Evolutionary conservation across 1,140 invertebrate species (phyloP).

Genomic region (Pseudomyrmex gracilis): DNA sequence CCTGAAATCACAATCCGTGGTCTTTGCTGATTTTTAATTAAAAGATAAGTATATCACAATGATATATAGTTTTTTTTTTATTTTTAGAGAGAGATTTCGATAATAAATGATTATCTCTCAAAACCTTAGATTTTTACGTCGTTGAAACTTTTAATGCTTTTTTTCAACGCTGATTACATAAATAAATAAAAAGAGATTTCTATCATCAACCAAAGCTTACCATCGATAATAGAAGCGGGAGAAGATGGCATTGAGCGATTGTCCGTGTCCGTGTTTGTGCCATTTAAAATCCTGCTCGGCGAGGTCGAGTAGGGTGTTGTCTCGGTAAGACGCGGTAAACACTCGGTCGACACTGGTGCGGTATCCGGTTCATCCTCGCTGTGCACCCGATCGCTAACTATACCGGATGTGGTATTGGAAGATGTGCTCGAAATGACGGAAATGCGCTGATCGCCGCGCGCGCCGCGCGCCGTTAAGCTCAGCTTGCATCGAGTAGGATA

Average conservation of each 20-base stretch:
- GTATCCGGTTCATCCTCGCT: conserved; percentile 96
- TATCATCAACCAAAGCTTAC: conserved; percentile 63
- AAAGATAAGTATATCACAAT: no score
- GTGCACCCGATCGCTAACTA: conserved; percentile 97
- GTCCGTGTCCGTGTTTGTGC: conserved; percentile 60
- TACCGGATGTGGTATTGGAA: conserved; percentile 97
- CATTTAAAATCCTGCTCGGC: conserved; percentile 66
- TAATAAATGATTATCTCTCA: no score
- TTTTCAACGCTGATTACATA: background rate
- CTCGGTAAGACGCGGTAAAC: conserved; percentile 81
- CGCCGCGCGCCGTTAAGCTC: conserved; percentile 87
- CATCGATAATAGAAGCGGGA: conserved; percentile 78
- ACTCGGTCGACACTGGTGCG: conserved; percentile 85
- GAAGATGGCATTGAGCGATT: conserved; percentile 75
- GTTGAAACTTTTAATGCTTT: background rate
- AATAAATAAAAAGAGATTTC: background rate
- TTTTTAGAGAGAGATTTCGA: no score
- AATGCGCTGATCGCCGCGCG: conserved; percentile 92
- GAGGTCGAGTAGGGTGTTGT: conserved; percentile 62
- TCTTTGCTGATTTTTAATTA: no score
- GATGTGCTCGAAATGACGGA: conserved; percentile 96
- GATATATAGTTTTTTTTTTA: no score
- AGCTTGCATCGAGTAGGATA: conserved; percentile 87
- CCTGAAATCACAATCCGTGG: background rate
- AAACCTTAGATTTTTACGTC: no score